Evolutionary conservation across 2,113 vertebrate species (phyloP).

Genomic region (Mixornis gularis): DNA sequence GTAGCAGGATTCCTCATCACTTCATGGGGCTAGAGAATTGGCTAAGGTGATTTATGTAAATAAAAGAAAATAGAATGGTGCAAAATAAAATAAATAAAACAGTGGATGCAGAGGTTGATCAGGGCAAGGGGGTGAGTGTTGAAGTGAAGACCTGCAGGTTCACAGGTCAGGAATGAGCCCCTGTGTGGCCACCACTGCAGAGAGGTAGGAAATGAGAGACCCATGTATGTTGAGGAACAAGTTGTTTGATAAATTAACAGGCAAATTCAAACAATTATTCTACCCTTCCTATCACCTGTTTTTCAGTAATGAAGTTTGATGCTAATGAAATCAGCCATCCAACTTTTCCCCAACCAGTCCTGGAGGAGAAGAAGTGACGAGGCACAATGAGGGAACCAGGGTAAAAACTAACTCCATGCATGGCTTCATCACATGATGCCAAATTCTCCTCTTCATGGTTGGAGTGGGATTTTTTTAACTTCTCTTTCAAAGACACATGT

Average conservation of each 20-base stretch:
- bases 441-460: not conserved
- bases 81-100: not conserved
- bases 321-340: not conserved
- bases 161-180: not conserved
- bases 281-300: not conserved
- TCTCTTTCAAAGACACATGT: not conserved
- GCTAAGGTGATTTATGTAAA: not conserved
- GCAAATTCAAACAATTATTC: not conserved
- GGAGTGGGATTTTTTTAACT: not conserved
- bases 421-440: fast-evolving
- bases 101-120: not conserved
- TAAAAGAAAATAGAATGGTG: not conserved
- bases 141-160: not conserved
- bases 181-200: fast-evolving
- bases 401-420: not conserved
- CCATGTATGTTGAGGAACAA: fast-evolving
- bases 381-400: fast-evolving
- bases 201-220: not conserved
- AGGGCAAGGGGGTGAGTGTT: not conserved
- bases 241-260: not conserved
- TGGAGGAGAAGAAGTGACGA: not conserved
- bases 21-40: not conserved
- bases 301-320: not conserved
- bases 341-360: not conserved
- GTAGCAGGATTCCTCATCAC: not conserved